phyloP scores from a whole-genome alignment of 2,797 vertebrate genomes.

The Tarsius wallacei region DNA sequence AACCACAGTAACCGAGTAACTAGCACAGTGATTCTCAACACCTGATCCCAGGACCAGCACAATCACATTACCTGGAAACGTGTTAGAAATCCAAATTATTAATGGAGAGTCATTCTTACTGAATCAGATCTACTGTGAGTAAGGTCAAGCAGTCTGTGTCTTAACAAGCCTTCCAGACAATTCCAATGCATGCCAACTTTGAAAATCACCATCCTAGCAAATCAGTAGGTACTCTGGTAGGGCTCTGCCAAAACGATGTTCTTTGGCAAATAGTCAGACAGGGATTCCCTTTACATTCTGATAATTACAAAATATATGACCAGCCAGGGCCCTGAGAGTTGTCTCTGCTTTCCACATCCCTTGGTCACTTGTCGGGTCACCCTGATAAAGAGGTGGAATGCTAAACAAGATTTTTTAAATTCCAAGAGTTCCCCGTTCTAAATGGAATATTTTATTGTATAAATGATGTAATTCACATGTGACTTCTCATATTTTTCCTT shows the following conservation, averaged over 20 bases:
- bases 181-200: not conserved
- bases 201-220: not conserved
- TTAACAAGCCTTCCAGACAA: not conserved
- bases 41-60: not conserved
- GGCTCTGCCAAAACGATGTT: not conserved
- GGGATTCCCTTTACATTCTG: not conserved
- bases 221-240: not conserved
- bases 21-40: not conserved
- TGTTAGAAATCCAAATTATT: not conserved
- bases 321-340: not conserved
- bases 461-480: constrained; percentile 61
- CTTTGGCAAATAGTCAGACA: constrained; percentile 5
- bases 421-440: constrained; percentile 54
- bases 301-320: not conserved
- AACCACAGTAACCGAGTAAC: not conserved
- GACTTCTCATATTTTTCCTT: constrained; percentile 51
- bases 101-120: not conserved
- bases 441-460: constrained; percentile 68
- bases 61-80: not conserved
- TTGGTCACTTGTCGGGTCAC: constrained; percentile 45
- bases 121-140: not conserved
- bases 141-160: not conserved
- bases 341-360: not conserved
- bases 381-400: constrained; percentile 72
- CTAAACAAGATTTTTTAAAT: constrained; percentile 77